A percentile compares a stretch with the other conserved stretches of the same genome.
phyloP scores from a whole-genome alignment of 1,140 invertebrate genomes.

The Macrotrachela quadricornifera region DNA sequence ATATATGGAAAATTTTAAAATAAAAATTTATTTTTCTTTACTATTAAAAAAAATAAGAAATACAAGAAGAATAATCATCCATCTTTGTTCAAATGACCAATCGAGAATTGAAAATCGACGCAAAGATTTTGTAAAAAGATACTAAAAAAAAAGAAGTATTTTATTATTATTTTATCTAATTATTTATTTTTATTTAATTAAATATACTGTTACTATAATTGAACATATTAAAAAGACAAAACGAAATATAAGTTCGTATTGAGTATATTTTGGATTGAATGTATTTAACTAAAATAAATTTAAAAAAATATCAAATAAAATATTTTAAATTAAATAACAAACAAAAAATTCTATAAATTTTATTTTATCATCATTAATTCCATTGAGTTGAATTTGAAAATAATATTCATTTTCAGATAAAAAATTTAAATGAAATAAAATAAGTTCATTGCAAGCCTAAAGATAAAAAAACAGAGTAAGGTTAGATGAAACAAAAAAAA shows the following conservation, averaged over 20 bases:
- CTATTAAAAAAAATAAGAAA: slow-evolving; percentile 71
- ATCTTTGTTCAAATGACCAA: slow-evolving; percentile 94
- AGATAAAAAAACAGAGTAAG: too few species aligned
- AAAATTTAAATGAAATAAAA: slow-evolving; percentile 66
- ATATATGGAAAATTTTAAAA: not conserved
- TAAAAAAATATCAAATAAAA: slow-evolving; percentile 23
- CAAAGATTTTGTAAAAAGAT: slow-evolving; percentile 67
- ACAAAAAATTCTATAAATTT: slow-evolving; percentile 67
- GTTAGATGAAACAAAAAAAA: too few species aligned
- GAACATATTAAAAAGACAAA: slow-evolving; percentile 69
- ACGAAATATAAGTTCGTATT: slow-evolving; percentile 86
- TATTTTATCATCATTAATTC: slow-evolving; percentile 54
- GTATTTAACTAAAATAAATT: slow-evolving; percentile 61
- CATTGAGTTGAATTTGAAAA: slow-evolving; percentile 58
- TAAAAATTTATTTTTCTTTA: slow-evolving; percentile 32
- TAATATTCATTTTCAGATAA: slow-evolving; percentile 66
- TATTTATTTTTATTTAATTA: slow-evolving; percentile 5
- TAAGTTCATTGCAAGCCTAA: slow-evolving; percentile 61
- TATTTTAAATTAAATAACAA: slow-evolving; percentile 31
- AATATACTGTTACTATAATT: slow-evolving; percentile 64
- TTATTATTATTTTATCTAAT: too few species aligned
- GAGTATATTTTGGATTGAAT: slow-evolving; percentile 79
- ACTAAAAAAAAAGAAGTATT: slow-evolving; percentile 47
- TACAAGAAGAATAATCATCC: slow-evolving; percentile 71
- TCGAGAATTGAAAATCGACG: slow-evolving; percentile 65